These are phyloP conservation scores for Poecilia wingei DNA, from an alignment of 2,797 vertebrate species.

Conservation along the genomic window DNA sequence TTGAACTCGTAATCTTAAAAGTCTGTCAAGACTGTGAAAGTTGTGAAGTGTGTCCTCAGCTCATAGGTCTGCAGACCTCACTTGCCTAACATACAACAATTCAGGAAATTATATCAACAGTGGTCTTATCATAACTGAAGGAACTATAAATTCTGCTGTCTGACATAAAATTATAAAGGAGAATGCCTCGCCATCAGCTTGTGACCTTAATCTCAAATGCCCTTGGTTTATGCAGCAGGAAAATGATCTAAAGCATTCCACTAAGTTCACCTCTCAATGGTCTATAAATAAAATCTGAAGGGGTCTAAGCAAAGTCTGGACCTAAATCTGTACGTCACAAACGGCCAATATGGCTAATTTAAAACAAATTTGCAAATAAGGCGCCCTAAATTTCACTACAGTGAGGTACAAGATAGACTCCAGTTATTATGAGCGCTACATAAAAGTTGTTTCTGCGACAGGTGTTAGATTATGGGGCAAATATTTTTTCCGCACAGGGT, in stretches of 20 bases:
- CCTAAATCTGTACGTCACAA: neutral
- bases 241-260: neutral
- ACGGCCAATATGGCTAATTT: neutral
- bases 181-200: neutral
- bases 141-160: neutral
- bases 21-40: neutral
- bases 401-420: neutral
- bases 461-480: neutral
- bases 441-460: neutral
- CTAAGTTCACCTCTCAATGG: neutral
- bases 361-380: neutral
- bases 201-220: neutral
- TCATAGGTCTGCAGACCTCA: too few species aligned
- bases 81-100: neutral
- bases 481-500: neutral
- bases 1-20: neutral
- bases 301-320: neutral
- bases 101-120: neutral
- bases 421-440: neutral
- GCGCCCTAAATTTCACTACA: neutral
- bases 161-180: neutral
- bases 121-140: neutral
- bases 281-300: neutral
- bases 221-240: neutral
- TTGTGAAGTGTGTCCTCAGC: neutral